Conservation (phyloP, 2,888 invertebrate genomes). For the Shargacucullia verbasci region DNA sequence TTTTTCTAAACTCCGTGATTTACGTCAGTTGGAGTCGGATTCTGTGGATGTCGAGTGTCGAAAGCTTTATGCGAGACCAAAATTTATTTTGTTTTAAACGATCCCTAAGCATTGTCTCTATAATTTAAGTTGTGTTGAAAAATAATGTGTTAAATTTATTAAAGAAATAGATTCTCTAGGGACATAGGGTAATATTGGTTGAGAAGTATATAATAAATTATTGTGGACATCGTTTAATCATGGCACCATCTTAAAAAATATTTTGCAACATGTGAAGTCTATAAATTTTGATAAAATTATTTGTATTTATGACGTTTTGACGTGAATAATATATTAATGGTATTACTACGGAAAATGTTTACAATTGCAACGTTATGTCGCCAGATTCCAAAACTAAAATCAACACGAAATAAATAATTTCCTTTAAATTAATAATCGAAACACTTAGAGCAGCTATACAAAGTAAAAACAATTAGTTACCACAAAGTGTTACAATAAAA, state of each 20-base stretch:
- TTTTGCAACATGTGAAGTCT: slow-evolving; percentile 7
- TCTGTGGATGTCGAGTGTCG: slow-evolving; percentile 81
- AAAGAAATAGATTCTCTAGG: slow-evolving; percentile 11
- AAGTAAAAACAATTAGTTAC: slow-evolving; percentile 79
- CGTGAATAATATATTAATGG: slow-evolving; percentile 19
- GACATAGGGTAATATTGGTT: slow-evolving; percentile 2
- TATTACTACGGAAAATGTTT: slow-evolving; percentile 4
- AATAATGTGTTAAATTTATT: slow-evolving; percentile 46
- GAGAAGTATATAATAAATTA: slow-evolving; percentile 1
- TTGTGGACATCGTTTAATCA: slow-evolving; percentile 11
- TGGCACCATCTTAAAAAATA: slow-evolving; percentile 12
- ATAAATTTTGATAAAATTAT: slow-evolving; percentile 27
- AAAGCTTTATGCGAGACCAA: slow-evolving; percentile 82
- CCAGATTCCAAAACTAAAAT: not conserved
- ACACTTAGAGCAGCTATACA: slow-evolving; percentile 37
- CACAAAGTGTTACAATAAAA: slow-evolving; percentile 73
- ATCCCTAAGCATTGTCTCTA: slow-evolving; percentile 71
- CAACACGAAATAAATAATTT: not conserved
- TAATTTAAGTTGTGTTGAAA: slow-evolving; percentile 53
- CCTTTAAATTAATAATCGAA: slow-evolving; percentile 42
- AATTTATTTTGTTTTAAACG: slow-evolving; percentile 85
- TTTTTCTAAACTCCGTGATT: slow-evolving; percentile 86
- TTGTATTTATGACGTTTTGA: slow-evolving; percentile 14
- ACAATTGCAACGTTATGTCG: not conserved
- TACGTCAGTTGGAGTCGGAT: slow-evolving; percentile 83